A percentile compares a stretch with the other conserved stretches of the same genome.
These are phyloP conservation scores for Peromyscus eremicus DNA, from an alignment of 2,797 vertebrate species.

Conservation along the genomic window DNA sequence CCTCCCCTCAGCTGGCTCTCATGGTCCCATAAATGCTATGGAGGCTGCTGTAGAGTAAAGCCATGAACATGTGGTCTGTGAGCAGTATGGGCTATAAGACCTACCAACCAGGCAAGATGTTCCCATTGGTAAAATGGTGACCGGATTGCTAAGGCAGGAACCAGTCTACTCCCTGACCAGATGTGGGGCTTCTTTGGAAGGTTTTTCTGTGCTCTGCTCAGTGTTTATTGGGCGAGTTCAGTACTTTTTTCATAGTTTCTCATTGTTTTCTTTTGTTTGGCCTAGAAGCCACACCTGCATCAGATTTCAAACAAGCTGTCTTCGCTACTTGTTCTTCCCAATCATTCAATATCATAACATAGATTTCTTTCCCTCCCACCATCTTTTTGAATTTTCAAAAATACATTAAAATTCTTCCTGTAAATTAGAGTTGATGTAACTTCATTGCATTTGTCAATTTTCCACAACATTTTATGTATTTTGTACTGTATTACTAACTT, in stretches of 20 bases:
- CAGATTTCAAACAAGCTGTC: not conserved
- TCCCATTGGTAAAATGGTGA: not conserved
- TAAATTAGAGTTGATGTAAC: not conserved
- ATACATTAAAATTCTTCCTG: not conserved
- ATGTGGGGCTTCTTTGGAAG: no score
- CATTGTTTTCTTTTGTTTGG: not conserved
- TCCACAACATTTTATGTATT: not conserved
- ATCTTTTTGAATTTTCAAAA: not conserved
- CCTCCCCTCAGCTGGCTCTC: no score
- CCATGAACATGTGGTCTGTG: not conserved
- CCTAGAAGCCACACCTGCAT: no score
- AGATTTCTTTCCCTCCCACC: not conserved
- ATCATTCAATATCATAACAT: not conserved
- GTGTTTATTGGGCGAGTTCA: not conserved
- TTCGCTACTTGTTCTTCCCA: not conserved
- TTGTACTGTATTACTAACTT: not conserved
- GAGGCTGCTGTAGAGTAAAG: not conserved
- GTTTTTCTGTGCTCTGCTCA: not conserved
- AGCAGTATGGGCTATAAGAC: no score
- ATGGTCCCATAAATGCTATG: no score
- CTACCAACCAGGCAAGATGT: not conserved
- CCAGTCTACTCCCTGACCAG: not conserved
- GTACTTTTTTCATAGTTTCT: not conserved
- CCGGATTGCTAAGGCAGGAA: rapidly evolving
- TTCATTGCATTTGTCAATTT: not conserved